phyloP scores from a whole-genome alignment of 2,888 invertebrate species.

The Brachyptera putata region DNA sequence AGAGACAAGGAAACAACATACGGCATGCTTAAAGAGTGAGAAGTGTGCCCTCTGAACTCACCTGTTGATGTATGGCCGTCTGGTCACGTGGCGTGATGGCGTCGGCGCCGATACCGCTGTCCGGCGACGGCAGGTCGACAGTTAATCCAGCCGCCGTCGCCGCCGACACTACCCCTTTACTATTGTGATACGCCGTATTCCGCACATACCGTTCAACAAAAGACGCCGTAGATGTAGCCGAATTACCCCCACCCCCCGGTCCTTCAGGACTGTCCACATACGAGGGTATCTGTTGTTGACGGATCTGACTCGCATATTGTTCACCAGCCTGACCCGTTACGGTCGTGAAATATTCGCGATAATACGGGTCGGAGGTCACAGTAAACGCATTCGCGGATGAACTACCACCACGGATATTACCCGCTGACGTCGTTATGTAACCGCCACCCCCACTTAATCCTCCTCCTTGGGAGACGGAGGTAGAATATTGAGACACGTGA shows the following conservation, averaged over 20 bases:
- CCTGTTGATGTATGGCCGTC: slow-evolving; percentile 78
- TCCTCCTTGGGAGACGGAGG: slow-evolving; percentile 35
- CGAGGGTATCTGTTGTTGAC: slow-evolving; percentile 36
- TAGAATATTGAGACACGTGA: slow-evolving; percentile 44
- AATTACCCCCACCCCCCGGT: slow-evolving; percentile 50
- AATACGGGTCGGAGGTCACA: slow-evolving; percentile 57
- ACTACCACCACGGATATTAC: slow-evolving; percentile 46
- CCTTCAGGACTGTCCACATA: slow-evolving; percentile 38
- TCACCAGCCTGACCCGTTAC: slow-evolving; percentile 11
- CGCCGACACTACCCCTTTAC: slow-evolving; percentile 65
- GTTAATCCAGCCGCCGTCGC: slow-evolving; percentile 61
- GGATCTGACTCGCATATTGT: slow-evolving; percentile 25
- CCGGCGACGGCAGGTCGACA: slow-evolving; percentile 91
- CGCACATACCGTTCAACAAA: slow-evolving; percentile 67
- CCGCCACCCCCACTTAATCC: slow-evolving; percentile 46
- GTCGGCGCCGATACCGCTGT: slow-evolving; percentile 92
- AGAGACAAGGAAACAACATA: too few species aligned
- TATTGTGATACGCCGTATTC: slow-evolving; percentile 58
- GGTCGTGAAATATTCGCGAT: slow-evolving; percentile 70
- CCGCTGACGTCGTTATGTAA: slow-evolving; percentile 44
- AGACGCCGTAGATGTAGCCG: slow-evolving; percentile 51
- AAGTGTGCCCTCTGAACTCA: slow-evolving; percentile 55
- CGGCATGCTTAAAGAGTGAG: too few species aligned
- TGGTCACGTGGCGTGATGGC: slow-evolving; percentile 89
- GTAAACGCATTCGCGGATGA: slow-evolving; percentile 52